Base-by-base conservation (phyloP, 2,888 invertebrate genomes). In the Exephanes ischioxanthus region DNA sequence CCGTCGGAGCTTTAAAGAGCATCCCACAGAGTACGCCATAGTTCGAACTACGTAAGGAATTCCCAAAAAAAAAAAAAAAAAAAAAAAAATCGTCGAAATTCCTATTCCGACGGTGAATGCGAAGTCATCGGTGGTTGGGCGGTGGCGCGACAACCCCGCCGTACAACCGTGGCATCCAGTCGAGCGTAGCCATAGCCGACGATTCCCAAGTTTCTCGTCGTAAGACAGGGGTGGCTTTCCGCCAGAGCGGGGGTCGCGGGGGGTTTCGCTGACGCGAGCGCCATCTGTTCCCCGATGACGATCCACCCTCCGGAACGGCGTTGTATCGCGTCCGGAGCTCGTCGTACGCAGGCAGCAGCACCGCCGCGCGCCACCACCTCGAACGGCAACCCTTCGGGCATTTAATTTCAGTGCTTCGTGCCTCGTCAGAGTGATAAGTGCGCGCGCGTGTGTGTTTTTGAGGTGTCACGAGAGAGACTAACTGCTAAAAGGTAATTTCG, bases 281-380 rank as follows among this genome's bases (percentile, higher is more conserved):
- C 91, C 91, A 92, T 92, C 92, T 92, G 90, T 88, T 89, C 88
- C 88, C 83, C 88, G 89, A 91, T 90, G 90, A 85, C 89, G 89
- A 90, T 91, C 90, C 91, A 90, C 90, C 91, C 91, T 90, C 86
- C 67, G 85, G 86, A 89, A 90, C 89, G 88, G 84, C 87, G 86
- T 87, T 87, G 86, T 86, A 88, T 88, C 86, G 88, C 87, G 88
- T 88, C 86, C 86, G 80, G 87, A 81, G 83, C 87, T 84, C 84
- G 80, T 61, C 75, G 66, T 55, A 67, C 58, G 72, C 68, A 68
- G 61, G 80, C 63, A 73, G 73, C 72, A 67, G 55, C 71, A 80
- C 51, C 61, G 76, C 33, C 55, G 67, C 70, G 14, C 48, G 61
- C 48, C 58, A 30, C 61, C 48, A 37, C 72, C 75, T 66, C 73